Evolutionary conservation across 2,888 invertebrate species (phyloP).

Genomic region (Mimumesa dahlbomi): DNA sequence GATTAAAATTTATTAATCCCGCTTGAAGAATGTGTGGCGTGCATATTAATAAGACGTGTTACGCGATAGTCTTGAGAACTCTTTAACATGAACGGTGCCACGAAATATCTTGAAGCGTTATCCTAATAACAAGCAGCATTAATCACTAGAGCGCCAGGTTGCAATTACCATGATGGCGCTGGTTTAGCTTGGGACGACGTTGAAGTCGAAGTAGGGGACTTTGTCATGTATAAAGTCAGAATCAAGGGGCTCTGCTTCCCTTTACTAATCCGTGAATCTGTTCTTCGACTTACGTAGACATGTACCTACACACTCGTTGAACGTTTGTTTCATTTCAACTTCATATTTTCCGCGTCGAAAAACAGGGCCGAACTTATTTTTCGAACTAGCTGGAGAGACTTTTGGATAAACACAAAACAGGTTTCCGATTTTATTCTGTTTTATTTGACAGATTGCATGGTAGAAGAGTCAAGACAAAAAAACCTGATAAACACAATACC

Average conservation of each 20-base stretch:
- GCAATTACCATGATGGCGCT: conserved; percentile 73
- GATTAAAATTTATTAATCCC: no score
- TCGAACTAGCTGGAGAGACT: no score
- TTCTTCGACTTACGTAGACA: conserved; percentile 8
- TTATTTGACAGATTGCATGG: no score
- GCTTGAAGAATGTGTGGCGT: no score
- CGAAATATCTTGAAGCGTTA: conserved; percentile 67
- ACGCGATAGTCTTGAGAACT: conserved; percentile 35
- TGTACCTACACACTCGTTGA: not conserved
- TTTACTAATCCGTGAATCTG: conserved; percentile 10
- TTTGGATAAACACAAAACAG: no score
- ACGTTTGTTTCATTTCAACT: not conserved
- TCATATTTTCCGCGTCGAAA: no score
- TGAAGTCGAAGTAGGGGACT: conserved; percentile 43
- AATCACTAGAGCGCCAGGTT: conserved; percentile 71
- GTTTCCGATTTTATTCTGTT: no score
- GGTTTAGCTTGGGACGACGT: conserved; percentile 53
- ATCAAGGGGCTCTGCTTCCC: conserved; percentile 59
- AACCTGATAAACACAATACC: no score
- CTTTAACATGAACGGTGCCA: conserved; percentile 63
- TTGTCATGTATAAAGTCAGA: conserved; percentile 52
- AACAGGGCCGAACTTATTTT: no score
- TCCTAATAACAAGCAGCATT: conserved; percentile 74
- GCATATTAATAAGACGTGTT: not conserved
- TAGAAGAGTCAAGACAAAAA: no score